A percentile compares a stretch with the other conserved stretches of the same genome.
Evolutionary conservation across 2,113 vertebrate genomes (phyloP).

Genomic region (Zapus hudsonius): DNA sequence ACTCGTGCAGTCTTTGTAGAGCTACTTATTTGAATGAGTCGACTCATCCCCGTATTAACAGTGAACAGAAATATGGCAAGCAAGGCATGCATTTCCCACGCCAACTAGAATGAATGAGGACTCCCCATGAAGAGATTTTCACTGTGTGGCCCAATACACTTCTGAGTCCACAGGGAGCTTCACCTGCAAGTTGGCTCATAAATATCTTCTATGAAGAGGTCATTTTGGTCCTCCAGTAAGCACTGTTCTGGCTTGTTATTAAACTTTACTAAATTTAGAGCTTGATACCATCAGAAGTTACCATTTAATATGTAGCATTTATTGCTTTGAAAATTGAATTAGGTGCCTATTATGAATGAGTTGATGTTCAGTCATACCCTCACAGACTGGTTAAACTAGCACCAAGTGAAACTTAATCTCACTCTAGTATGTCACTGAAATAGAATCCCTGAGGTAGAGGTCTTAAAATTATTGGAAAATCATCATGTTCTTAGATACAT

Average conservation of each 20-base stretch:
- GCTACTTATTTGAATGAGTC: slow-evolving; percentile 32
- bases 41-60: slow-evolving; percentile 13
- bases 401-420: slow-evolving; percentile 38
- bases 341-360: slow-evolving; percentile 33
- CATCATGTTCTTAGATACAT: not conserved
- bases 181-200: not conserved
- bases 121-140: not conserved
- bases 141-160: not conserved
- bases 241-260: slow-evolving; percentile 1
- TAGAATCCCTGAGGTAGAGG: not conserved
- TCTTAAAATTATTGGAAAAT: slow-evolving; percentile 8
- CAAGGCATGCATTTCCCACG: not conserved
- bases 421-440: slow-evolving; percentile 53
- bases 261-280: slow-evolving; percentile 24
- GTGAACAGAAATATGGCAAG: slow-evolving; percentile 36
- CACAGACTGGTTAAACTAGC: not conserved
- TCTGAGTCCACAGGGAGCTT: not conserved
- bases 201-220: not conserved
- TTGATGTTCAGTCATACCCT: slow-evolving; percentile 40
- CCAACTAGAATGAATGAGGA: slow-evolving; percentile 20
- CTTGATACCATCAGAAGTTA: not conserved
- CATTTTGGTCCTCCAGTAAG: not conserved
- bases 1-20: not conserved
- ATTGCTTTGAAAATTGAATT: slow-evolving; percentile 50
- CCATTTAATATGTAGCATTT: slow-evolving; percentile 37